These are phyloP conservation scores for Micropoecilia bifurca DNA, from an alignment of 2,797 vertebrate genomes.

Conservation along the genomic window DNA sequence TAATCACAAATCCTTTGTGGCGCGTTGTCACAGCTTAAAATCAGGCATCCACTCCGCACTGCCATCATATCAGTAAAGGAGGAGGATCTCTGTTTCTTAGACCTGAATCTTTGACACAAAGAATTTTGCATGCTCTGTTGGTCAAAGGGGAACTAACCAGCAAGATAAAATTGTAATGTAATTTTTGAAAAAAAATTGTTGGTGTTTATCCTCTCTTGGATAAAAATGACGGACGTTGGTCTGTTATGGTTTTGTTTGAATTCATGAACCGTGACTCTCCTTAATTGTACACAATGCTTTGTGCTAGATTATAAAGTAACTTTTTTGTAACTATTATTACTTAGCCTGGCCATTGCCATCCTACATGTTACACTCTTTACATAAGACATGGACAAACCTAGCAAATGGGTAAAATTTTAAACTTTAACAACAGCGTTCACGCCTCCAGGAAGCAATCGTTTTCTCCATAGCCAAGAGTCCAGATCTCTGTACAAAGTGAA, in stretches of 20 bases:
- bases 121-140: neutral
- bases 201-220: neutral
- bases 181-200: neutral
- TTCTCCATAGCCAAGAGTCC: too few relatives aligned
- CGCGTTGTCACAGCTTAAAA: neutral
- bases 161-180: neutral
- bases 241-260: neutral
- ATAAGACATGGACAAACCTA: too few relatives aligned
- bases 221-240: neutral
- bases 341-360: too few relatives aligned
- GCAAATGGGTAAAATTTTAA: too few relatives aligned
- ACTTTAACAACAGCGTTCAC: neutral
- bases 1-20: neutral
- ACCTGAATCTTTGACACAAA: neutral
- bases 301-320: neutral
- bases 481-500: too few relatives aligned
- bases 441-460: too few relatives aligned
- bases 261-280: neutral
- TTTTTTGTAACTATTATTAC: too few relatives aligned
- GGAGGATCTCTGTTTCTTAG: too few relatives aligned
- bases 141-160: neutral
- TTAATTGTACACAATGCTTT: neutral
- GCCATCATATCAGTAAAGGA: too few relatives aligned
- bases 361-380: too few relatives aligned
- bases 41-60: neutral